Percentiles rank a stretch among this genome's conserved stretches.
Evolutionary conservation across 2,797 vertebrate species (phyloP).

Genomic region (Phataginus tetradactyla): DNA sequence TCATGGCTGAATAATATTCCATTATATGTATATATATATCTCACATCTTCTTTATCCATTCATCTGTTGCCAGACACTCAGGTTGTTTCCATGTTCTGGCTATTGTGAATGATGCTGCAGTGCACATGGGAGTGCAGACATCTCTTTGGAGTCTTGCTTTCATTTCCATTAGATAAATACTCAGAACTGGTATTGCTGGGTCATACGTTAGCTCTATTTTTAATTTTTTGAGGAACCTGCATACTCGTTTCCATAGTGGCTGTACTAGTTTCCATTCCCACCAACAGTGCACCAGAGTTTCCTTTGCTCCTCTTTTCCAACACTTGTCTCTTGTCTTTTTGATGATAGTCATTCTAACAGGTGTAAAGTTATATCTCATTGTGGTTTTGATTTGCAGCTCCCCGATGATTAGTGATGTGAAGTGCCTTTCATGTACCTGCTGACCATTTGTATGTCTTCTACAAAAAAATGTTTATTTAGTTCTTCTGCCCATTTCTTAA

Average conservation of each 20-base stretch:
- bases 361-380: neutral
- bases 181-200: no score
- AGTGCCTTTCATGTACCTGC: neutral
- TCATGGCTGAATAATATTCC: neutral
- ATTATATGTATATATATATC: neutral
- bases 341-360: neutral
- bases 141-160: neutral
- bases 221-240: no score
- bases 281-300: neutral
- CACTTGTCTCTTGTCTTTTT: neutral
- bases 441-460: neutral
- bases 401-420: neutral
- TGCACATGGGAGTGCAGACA: neutral
- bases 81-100: neutral
- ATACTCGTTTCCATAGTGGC: no score
- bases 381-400: neutral
- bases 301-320: neutral
- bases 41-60: no score
- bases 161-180: neutral
- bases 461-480: neutral
- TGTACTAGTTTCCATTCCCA: no score
- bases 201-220: no score
- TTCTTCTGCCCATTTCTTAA: neutral
- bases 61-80: no score
- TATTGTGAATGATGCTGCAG: neutral